Evolutionary conservation across 2,797 vertebrate genomes (phyloP), one percentile per base, ranked within the genome.

Genomic region (Heteromormyrus szaboi): DNA sequence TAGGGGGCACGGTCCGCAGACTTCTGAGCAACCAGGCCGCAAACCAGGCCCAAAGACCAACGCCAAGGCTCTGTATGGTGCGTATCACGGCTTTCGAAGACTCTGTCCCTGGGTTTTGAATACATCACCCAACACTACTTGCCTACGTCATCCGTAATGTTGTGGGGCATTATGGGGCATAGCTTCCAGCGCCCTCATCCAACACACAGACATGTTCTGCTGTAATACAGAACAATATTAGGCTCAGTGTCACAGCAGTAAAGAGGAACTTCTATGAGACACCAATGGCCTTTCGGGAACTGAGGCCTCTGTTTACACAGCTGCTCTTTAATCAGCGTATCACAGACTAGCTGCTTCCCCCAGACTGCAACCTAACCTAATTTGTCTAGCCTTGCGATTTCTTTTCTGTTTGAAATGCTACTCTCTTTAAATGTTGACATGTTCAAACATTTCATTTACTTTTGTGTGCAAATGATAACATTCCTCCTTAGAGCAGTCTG

Each of bases 31-130:
- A 87, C 89, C 90, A 41, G 89, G 51, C 4, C 65, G 54, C 11
- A 94, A 94, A 90, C 86, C 90, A 65, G 89, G 85, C 88, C 91
- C 91, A 89, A 94, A 92, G 91, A 90, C 92, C 41, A 88, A 91
- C 90, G 94, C 94, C 91, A 95, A 96, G 94, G 91, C 91, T 85
- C 87, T 95, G 1, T 94, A 94, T 9, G 96, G 96, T 96, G 88
- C 90, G 95, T 93, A 86, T 59, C 33, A 6, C 4, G 6, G 44
- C 46, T 51, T 84, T 51, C 22, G 19, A 44, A 83, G 44, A 41
- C 72, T 79, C 41, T 0, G 8, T 22, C 22, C 4, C 12, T 19
- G 17, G 72, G 5, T n/a, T 44, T 79, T 41, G 76, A 46, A 41
- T 79, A 44, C 33, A 76, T 12, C 68, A 41, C 68, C 68, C 33